These are phyloP conservation scores for Drosophila takahashii DNA, from an alignment of 1,140 invertebrate genomes.

Conservation along the genomic window DNA sequence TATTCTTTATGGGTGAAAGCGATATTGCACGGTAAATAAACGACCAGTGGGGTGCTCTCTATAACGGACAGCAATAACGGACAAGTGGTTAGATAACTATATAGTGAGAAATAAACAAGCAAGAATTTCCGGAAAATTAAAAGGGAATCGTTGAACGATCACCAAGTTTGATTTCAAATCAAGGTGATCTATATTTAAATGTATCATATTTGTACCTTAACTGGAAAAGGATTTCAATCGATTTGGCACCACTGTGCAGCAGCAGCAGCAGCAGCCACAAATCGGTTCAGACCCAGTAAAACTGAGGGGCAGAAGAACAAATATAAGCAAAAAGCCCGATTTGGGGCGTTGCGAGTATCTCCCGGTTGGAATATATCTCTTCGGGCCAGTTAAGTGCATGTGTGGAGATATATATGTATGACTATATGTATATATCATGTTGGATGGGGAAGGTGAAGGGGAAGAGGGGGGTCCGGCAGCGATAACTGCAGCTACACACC, in stretches of 20 bases:
- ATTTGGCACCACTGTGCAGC: constrained; percentile 40
- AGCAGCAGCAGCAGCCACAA: constrained; percentile 17
- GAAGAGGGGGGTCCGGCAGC: neutral
- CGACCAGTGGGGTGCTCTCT: neutral
- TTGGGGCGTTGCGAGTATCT: constrained; percentile 61
- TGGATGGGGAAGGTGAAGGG: neutral
- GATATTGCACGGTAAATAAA: neutral
- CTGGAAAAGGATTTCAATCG: neutral
- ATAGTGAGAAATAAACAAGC: no score
- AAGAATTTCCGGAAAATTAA: no score
- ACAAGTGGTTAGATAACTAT: no score
- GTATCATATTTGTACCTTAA: no score
- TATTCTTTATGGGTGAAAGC: neutral
- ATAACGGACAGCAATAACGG: neutral
- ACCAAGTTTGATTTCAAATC: no score
- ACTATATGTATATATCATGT: neutral
- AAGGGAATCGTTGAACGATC: no score
- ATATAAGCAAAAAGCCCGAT: constrained; percentile 67
- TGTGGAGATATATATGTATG: constrained; percentile 8
- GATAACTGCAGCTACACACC: constrained; percentile 31
- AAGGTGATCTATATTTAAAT: no score
- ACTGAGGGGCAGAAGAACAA: constrained; percentile 51
- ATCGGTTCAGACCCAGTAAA: constrained; percentile 32
- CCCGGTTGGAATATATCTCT: constrained; percentile 32
- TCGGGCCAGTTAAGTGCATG: constrained; percentile 1